Evolutionary conservation across 2,888 invertebrate genomes (phyloP), one percentile per base, ranked within the genome.

Genomic region (Prosopocoilus inquinatus): DNA sequence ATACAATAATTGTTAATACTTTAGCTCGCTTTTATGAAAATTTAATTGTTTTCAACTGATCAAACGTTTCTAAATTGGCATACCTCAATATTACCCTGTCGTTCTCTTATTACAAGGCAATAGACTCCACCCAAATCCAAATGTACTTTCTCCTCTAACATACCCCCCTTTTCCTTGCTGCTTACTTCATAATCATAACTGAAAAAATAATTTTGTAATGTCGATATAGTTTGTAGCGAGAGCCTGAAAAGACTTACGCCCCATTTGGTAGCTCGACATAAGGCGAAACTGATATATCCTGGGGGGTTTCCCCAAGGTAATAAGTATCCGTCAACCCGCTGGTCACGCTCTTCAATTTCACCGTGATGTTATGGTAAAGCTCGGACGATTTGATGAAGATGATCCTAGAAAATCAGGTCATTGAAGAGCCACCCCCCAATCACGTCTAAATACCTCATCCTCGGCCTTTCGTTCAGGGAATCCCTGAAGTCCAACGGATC

Each of bases 181-280:
- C 59, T 51, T 12, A 75, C 66, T 15, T 50, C 55, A 50, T 73
- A 75, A 47, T 71, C 67, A 54, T 74, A 75, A 12, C 75, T 75
- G 55, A 35, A 70, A 69, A 38, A 41, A 15, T 9, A 41, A 43
- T 8, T 8, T 15, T 9, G 8, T 39, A 28, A 9, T 49, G 39
- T 12, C 16, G 12, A 16, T 50, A 46, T 13, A 7, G 38, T n/a
- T 16, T 5, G 20, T 28, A 1, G 20, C 20, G 20, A n/a, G n/a
- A n/a, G n/a, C n/a, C 7, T 28, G 41, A 59, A 66, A 13, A 48
- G 36, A 47, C 72, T 70, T 69, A 84, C 84, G 78, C 78, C 65
- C 84, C 85, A 16, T 84, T 81, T 43, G 81, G 80, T 46, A 85
- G 67, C 64, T 83, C 83, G 79, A 84, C 81, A 68, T 81, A 84